Percentiles rank a stretch among this genome's conserved stretches.
Evolutionary conservation across 2,888 invertebrate species (phyloP).

Genomic region (Vanessa cardui): DNA sequence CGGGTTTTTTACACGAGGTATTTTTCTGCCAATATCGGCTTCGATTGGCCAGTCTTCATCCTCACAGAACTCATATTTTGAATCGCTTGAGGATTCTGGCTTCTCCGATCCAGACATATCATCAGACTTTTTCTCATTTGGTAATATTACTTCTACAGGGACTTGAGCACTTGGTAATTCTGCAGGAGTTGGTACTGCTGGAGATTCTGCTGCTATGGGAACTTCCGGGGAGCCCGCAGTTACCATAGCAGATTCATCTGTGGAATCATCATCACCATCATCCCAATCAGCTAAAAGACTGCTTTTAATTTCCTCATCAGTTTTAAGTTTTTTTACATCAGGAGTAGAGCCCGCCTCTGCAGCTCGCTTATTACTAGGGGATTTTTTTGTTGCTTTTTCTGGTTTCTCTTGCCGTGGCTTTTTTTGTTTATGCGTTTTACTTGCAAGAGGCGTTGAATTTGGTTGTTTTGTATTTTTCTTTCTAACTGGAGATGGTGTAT

Average conservation of each 20-base stretch:
- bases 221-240: constrained; percentile 65
- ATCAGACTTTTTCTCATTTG: constrained; percentile 56
- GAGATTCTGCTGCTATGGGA: constrained; percentile 64
- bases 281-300: constrained; percentile 91
- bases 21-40: constrained; percentile 83
- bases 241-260: constrained; percentile 60
- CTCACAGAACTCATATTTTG: constrained; percentile 92
- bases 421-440: constrained; percentile 60
- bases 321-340: constrained; percentile 78
- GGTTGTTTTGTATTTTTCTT: constrained; percentile 59
- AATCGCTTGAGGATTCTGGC: constrained; percentile 78
- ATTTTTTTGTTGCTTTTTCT: constrained; percentile 64
- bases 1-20: constrained; percentile 83
- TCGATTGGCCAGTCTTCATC: constrained; percentile 85
- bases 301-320: constrained; percentile 85
- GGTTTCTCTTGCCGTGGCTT: constrained; percentile 65
- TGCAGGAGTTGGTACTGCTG: constrained; percentile 67
- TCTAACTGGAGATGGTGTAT: constrained; percentile 70
- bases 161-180: constrained; percentile 60
- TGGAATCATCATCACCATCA: constrained; percentile 80
- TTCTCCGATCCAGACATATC: constrained; percentile 56
- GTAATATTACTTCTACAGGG: constrained; percentile 51
- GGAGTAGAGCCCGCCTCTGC: constrained; percentile 57
- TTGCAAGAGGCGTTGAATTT: constrained; percentile 54
- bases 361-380: constrained; percentile 65